phyloP scores from a whole-genome alignment of 2,888 invertebrate genomes.

The Caenorhabditis drosophilae region DNA sequence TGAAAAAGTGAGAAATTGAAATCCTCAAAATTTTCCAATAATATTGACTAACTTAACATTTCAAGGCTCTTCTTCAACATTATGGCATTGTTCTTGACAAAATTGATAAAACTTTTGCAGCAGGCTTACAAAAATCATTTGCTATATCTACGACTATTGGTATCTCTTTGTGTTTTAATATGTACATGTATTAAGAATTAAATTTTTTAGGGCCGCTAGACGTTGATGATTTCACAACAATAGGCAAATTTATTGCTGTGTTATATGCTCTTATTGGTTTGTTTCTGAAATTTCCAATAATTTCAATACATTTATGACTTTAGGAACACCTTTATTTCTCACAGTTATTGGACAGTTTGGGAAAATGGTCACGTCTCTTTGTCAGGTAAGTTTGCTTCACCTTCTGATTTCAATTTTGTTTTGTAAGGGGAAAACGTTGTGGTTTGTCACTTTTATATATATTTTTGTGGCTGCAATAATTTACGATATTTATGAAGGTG shows the following conservation, averaged over 20 bases:
- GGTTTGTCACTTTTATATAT: constrained; percentile 46
- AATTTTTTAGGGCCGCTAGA: constrained; percentile 56
- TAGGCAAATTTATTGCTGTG: constrained; percentile 59
- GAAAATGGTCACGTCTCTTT: constrained; percentile 39
- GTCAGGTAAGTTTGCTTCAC: constrained; percentile 23
- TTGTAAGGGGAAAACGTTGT: constrained; percentile 43
- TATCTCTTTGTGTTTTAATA: constrained; percentile 3
- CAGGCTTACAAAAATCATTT: constrained; percentile 56
- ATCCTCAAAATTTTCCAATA: neutral
- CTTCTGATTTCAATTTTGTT: neutral
- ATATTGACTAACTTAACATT: no score
- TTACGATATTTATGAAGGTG: constrained; percentile 61
- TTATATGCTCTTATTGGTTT: constrained; percentile 56
- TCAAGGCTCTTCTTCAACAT: constrained; percentile 35
- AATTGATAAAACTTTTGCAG: constrained; percentile 43
- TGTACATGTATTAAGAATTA: neutral
- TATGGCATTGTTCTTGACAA: constrained; percentile 28
- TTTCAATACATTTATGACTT: no score
- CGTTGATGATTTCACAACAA: constrained; percentile 52
- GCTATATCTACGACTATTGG: constrained; percentile 62
- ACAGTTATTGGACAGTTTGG: constrained; percentile 37
- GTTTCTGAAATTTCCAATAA: no score
- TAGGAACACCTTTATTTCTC: constrained; percentile 42
- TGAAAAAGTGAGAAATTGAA: constrained; percentile 43
- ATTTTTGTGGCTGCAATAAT: constrained; percentile 56